These are phyloP conservation scores for Meloidogyne floridensis DNA, from an alignment of 1,140 invertebrate species.

Conservation along the genomic window DNA sequence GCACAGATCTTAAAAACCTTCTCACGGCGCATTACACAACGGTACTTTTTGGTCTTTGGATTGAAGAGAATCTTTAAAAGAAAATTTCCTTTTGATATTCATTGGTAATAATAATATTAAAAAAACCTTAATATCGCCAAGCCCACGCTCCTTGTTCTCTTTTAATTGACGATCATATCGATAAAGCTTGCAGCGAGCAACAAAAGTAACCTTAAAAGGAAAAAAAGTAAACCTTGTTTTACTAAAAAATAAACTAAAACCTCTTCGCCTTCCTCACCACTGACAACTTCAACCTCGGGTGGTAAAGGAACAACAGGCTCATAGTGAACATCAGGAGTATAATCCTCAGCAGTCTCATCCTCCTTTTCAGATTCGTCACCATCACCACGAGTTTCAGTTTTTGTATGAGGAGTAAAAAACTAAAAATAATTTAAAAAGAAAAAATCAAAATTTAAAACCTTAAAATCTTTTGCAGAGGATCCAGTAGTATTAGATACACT, in stretches of 20 bases:
- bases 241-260: too few species aligned
- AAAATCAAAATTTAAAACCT: constrained; percentile 4
- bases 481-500: too few species aligned
- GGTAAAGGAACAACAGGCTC: constrained; percentile 68
- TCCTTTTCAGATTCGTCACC: constrained; percentile 38
- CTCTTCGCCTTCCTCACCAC: constrained; percentile 57
- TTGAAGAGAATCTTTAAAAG: constrained; percentile 34
- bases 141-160: constrained; percentile 69
- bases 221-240: background rate
- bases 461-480: constrained; percentile 27
- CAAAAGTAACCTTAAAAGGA: constrained; percentile 49
- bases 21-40: constrained; percentile 68
- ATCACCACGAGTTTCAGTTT: background rate
- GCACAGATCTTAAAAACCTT: constrained; percentile 69
- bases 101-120: background rate
- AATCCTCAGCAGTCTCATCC: constrained; percentile 27
- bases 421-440: constrained; percentile 9
- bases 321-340: constrained; percentile 59
- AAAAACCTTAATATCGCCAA: constrained; percentile 67
- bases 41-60: constrained; percentile 36
- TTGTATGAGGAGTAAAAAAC: constrained; percentile 10
- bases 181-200: constrained; percentile 53
- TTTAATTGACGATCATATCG: constrained; percentile 53
- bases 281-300: constrained; percentile 62
- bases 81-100: too few species aligned